Conservation (phyloP, 2,888 invertebrate genomes). For the Heliothis peltigera region DNA sequence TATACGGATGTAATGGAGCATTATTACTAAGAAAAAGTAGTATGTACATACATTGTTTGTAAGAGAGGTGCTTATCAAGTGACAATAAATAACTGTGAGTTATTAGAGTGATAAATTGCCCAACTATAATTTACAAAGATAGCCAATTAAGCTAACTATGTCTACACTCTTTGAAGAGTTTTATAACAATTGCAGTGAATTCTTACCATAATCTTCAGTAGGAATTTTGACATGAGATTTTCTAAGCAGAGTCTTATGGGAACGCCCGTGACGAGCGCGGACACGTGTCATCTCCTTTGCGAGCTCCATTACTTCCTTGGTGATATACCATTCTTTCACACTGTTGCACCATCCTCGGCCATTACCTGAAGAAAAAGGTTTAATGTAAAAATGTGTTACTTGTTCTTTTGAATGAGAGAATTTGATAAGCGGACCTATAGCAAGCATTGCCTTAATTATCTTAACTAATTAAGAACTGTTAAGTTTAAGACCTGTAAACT, state of each 20-base stretch:
- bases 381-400: background rate
- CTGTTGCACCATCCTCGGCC: slow-evolving; percentile 92
- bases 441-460: too few relatives aligned
- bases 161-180: background rate
- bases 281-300: slow-evolving; percentile 91
- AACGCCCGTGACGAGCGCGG: slow-evolving; percentile 91
- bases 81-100: background rate
- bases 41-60: background rate
- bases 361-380: slow-evolving; percentile 73
- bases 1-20: too few relatives aligned
- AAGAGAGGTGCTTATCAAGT: background rate
- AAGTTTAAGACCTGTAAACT: too few relatives aligned
- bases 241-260: slow-evolving; percentile 93
- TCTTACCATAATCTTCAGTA: slow-evolving; percentile 83
- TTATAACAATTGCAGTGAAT: background rate
- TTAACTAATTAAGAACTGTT: too few relatives aligned
- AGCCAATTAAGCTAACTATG: background rate
- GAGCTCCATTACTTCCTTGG: slow-evolving; percentile 90
- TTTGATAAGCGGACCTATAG: too few relatives aligned
- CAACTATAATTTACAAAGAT: background rate
- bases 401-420: background rate
- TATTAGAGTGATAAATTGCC: background rate
- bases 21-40: background rate
- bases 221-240: slow-evolving; percentile 90
- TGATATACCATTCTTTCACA: slow-evolving; percentile 91